A percentile compares a stretch with the other conserved stretches of the same genome.
Conservation (phyloP, 2,888 invertebrate species). For the Synanthedon myopaeformis region DNA sequence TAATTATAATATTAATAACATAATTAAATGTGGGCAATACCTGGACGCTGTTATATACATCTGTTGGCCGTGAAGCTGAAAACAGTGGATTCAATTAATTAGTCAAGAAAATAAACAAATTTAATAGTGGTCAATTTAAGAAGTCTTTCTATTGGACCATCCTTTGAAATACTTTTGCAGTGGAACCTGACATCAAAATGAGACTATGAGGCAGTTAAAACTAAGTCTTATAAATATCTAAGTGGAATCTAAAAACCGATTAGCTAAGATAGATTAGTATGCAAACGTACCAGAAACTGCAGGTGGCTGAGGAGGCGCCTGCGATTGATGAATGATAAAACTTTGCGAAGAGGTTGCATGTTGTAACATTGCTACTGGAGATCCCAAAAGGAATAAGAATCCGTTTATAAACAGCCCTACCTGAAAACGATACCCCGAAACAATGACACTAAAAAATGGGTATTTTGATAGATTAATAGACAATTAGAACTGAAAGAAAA, state of each 20-base stretch:
- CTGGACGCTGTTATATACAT: conserved; percentile 18
- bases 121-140: too few species aligned
- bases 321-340: conserved; percentile 35
- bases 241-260: too few species aligned
- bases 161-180: too few species aligned
- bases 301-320: conserved; percentile 15
- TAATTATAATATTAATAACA: neutral
- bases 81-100: conserved; percentile 1
- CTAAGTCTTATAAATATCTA: too few species aligned
- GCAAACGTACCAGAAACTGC: neutral
- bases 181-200: too few species aligned
- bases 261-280: too few species aligned
- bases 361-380: conserved; percentile 51
- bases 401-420: conserved; percentile 26
- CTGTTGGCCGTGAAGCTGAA: conserved; percentile 19
- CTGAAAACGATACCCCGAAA: conserved; percentile 9
- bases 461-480: too few species aligned
- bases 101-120: too few species aligned
- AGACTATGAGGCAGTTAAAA: too few species aligned
- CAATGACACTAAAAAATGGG: too few species aligned
- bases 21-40: conserved; percentile 7
- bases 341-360: conserved; percentile 53
- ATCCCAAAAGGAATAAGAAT: conserved; percentile 25
- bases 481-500: too few species aligned
- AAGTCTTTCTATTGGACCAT: too few species aligned